Percentiles rank a stretch among this genome's conserved stretches.
Evolutionary conservation across 1,140 invertebrate species (phyloP).

Genomic region (Nautilus pompilius): DNA sequence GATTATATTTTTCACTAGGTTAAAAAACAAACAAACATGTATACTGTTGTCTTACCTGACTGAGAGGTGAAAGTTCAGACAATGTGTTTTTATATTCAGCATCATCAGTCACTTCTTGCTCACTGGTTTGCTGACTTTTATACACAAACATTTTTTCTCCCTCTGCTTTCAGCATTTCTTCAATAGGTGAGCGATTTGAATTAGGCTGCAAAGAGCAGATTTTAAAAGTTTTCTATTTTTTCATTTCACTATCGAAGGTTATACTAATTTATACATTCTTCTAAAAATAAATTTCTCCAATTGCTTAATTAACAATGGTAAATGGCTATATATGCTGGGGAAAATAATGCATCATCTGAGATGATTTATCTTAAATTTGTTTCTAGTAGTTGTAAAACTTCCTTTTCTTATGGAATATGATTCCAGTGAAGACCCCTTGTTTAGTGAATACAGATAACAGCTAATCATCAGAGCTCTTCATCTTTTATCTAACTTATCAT

Average conservation of each 20-base stretch:
- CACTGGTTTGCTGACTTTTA: slow-evolving; percentile 20
- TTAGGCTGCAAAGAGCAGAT: slow-evolving; percentile 62
- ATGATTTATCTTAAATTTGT: no score
- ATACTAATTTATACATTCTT: no score
- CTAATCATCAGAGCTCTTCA: background rate
- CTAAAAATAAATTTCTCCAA: no score
- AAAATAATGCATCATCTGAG: no score
- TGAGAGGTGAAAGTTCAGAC: background rate
- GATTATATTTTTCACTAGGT: no score
- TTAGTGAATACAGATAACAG: background rate
- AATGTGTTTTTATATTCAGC: no score
- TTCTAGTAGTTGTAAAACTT: background rate
- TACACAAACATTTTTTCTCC: slow-evolving; percentile 59
- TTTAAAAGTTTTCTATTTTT: background rate
- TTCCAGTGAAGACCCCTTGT: background rate
- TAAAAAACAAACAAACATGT: background rate
- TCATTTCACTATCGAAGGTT: background rate
- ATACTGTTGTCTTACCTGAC: background rate
- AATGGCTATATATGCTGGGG: no score
- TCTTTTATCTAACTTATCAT: background rate
- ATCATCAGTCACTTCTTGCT: slow-evolving; percentile 29
- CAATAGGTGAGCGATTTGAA: slow-evolving; percentile 68
- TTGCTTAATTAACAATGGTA: no score
- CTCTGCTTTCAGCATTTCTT: slow-evolving; percentile 68
- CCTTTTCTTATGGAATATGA: background rate